Evolutionary conservation across 2,888 invertebrate genomes (phyloP).

Genomic region (Agrilus cyanescens): DNA sequence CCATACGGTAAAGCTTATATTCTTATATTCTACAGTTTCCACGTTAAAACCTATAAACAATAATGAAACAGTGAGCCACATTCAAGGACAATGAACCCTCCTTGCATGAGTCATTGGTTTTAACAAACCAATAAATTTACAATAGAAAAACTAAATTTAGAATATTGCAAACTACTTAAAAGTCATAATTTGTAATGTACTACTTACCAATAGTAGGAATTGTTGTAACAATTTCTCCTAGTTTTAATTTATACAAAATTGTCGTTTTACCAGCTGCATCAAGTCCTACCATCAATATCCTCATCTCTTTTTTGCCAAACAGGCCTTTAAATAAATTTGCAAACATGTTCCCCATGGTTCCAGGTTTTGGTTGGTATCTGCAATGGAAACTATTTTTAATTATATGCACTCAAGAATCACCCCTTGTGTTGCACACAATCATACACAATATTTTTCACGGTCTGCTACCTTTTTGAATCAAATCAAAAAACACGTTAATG

Average conservation of each 20-base stretch:
- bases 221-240: constrained; percentile 99
- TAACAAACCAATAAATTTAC: not conserved
- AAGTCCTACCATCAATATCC: constrained; percentile 98
- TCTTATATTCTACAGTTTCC: constrained; percentile 98
- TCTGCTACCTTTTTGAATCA: not conserved
- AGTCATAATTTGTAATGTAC: constrained; percentile 11
- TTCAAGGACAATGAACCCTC: constrained; percentile 13
- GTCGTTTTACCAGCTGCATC: constrained; percentile 99
- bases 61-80: constrained; percentile 7
- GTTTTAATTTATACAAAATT: constrained; percentile 98
- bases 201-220: constrained; percentile 96
- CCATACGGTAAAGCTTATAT: constrained; percentile 98
- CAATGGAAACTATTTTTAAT: constrained; percentile 10
- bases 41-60: constrained; percentile 79
- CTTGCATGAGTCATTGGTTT: constrained; percentile 9
- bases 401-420: not conserved
- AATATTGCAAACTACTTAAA: not conserved
- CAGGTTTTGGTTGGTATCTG: constrained; percentile 35
- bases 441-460: not conserved
- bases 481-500: constrained; percentile 1
- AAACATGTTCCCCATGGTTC: constrained; percentile 95
- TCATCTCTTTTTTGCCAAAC: constrained; percentile 99
- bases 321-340: constrained; percentile 97
- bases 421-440: not conserved
- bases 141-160: not conserved